Percentiles rank a stretch among this genome's conserved stretches.
These are phyloP conservation scores for Catocala sponsa DNA, from an alignment of 2,888 invertebrate genomes.

Conservation along the genomic window DNA sequence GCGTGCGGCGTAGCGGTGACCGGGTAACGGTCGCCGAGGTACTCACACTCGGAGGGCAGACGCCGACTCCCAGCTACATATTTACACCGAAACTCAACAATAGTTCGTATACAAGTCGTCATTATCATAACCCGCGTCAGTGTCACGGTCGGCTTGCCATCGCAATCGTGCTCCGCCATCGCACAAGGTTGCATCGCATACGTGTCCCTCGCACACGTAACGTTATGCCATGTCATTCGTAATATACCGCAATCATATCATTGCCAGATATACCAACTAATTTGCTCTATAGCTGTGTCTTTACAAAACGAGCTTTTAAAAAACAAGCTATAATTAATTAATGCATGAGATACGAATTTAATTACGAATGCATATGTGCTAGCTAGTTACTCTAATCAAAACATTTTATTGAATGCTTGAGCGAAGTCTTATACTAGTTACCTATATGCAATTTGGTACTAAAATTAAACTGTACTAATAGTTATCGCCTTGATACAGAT, in stretches of 20 bases:
- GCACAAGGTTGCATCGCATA: slow-evolving; percentile 79
- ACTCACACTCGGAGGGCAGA: slow-evolving; percentile 73
- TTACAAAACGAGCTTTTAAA: slow-evolving; percentile 18
- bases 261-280: slow-evolving; percentile 42
- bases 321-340: slow-evolving; percentile 2
- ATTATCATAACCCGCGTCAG: slow-evolving; percentile 79
- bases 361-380: no score
- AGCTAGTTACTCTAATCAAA: no score
- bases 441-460: slow-evolving; percentile 7
- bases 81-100: slow-evolving; percentile 66
- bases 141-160: slow-evolving; percentile 81
- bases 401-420: no score
- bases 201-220: slow-evolving; percentile 72
- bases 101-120: slow-evolving; percentile 66
- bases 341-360: no score
- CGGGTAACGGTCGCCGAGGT: slow-evolving; percentile 80
- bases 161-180: slow-evolving; percentile 74
- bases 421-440: no score
- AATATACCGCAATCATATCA: slow-evolving; percentile 55
- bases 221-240: slow-evolving; percentile 64
- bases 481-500: slow-evolving; percentile 51
- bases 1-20: slow-evolving; percentile 76
- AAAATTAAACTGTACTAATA: slow-evolving; percentile 19
- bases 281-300: slow-evolving; percentile 23
- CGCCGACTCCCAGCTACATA: slow-evolving; percentile 58